phyloP scores from a whole-genome alignment of 2,888 invertebrate species.

The Microplitis manilae region DNA sequence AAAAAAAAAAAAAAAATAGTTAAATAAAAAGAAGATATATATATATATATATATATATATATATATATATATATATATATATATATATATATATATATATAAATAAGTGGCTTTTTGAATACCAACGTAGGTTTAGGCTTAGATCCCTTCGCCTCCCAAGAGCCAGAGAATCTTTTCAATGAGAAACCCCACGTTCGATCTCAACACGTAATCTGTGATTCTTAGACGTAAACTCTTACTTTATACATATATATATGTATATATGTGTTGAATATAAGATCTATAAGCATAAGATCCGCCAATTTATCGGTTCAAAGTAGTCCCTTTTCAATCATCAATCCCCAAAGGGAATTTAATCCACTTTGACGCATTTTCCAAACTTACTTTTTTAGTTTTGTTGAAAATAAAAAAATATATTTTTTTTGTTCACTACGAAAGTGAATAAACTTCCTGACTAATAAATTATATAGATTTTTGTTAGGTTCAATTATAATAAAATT shows the following conservation, averaged over 20 bases:
- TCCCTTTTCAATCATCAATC: conserved; percentile 52
- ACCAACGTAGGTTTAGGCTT: not conserved
- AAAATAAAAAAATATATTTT: not conserved
- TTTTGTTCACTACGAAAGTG: not conserved
- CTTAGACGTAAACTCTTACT: conserved; percentile 50
- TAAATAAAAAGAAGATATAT: conserved; percentile 21
- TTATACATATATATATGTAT: not conserved
- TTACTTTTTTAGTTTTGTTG: not conserved
- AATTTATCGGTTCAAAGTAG: conserved; percentile 60
- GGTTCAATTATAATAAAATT: too few species aligned
- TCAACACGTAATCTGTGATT: conserved; percentile 62
- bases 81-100: not conserved
- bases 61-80: conserved; percentile 38
- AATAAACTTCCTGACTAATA: not conserved
- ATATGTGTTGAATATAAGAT: conserved; percentile 4
- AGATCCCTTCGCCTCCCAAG: conserved; percentile 1
- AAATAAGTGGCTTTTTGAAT: conserved; percentile 58
- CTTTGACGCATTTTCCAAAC: conserved; percentile 53
- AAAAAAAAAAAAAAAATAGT: conserved; percentile 21
- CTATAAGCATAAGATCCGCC: conserved; percentile 42
- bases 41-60: not conserved
- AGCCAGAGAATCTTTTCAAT: conserved; percentile 25
- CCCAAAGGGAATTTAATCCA: conserved; percentile 54
- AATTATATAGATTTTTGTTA: too few species aligned
- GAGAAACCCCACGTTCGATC: conserved; percentile 40